Conservation (phyloP, 2,888 invertebrate species). For the Aradus depressus region DNA sequence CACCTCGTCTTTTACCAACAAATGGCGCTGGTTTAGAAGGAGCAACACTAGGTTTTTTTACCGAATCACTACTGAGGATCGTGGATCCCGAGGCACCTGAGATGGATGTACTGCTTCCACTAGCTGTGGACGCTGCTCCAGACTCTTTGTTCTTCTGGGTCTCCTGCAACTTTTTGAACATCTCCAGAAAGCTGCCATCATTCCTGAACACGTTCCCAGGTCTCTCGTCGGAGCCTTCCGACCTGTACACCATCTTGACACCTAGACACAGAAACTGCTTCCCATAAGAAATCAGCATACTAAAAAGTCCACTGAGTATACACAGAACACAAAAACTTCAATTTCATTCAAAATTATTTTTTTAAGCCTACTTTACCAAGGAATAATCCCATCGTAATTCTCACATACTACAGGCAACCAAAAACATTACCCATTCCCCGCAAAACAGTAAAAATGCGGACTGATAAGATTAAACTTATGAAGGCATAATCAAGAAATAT, state of each 20-base stretch:
- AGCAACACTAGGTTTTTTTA: conserved; percentile 32
- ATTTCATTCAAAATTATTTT: too few species aligned
- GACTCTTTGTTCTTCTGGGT: conserved; percentile 33
- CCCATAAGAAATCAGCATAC: conserved; percentile 30
- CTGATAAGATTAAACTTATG: too few species aligned
- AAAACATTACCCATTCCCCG: too few species aligned
- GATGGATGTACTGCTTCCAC: conserved; percentile 1
- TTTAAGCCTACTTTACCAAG: too few species aligned
- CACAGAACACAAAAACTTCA: too few species aligned
- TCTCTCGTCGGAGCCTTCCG: conserved; percentile 19
- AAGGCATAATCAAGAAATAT: too few species aligned
- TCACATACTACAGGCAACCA: too few species aligned
- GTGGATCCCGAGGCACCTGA: conserved; percentile 6
- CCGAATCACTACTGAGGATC: conserved; percentile 3
- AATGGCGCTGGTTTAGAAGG: conserved; percentile 40
- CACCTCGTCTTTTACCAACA: conserved; percentile 75
- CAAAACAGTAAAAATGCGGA: too few species aligned
- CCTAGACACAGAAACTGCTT: conserved; percentile 32
- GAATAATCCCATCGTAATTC: too few species aligned
- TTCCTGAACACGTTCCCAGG: conserved; percentile 65
- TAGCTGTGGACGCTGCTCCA: background rate
- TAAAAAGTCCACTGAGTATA: too few species aligned
- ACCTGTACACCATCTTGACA: conserved; percentile 33
- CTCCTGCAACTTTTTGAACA: conserved; percentile 83
- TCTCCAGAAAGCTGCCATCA: conserved; percentile 81